Base-by-base conservation (phyloP, 2,113 vertebrate genomes). In the Neogale vison region DNA sequence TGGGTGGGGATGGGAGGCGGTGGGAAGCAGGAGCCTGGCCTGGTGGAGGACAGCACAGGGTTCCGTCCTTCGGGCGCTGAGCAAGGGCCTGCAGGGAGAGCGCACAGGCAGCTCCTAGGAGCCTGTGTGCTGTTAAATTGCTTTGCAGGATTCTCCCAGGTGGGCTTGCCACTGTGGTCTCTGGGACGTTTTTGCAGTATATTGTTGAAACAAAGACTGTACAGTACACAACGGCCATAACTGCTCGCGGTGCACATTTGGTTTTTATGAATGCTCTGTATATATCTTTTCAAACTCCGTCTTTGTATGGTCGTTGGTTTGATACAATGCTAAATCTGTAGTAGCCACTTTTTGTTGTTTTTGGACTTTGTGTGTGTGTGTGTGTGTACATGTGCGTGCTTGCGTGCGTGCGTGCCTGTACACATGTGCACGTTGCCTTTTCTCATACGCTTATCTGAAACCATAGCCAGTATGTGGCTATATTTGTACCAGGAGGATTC, bases 251-350 rank as follows among this genome's bases (percentile, higher is more conserved):
- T 97, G 93, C 97, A 93, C 86, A 80, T 55, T 93, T 96, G 94
- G 96, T 76, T 97, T 96, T 96, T 83, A 86, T 0, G 65, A 96
- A 97, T 39, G 85, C 97, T 89, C 81, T 98, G 98, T 98, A 96
- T 74, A 96, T 95, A 97, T 74, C 79, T 97, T 97, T 94, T 92
- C 86, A 67, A 95, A 85, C 82, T 95, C 57, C 95, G 96, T 97
- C 94, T 96, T 97, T 71, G 74, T 90, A 77, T 82, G 93, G 83
- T 29, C 3, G 8, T 95, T 74, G 71, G 80, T 95, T 96, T 98
- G 87, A 97, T 97, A 96, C 31, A 87, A 55, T 92, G 74, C 50
- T 96, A 63, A 86, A 50, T 93, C 92, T 92, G 59, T 52, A 71
- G 87, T 93, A 52, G 89, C 31, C 59, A 92, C 83, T 76, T 93